A percentile compares a stretch with the other conserved stretches of the same genome.
These are phyloP conservation scores for Thereva nobilitata DNA, from an alignment of 2,888 invertebrate species.

Conservation along the genomic window DNA sequence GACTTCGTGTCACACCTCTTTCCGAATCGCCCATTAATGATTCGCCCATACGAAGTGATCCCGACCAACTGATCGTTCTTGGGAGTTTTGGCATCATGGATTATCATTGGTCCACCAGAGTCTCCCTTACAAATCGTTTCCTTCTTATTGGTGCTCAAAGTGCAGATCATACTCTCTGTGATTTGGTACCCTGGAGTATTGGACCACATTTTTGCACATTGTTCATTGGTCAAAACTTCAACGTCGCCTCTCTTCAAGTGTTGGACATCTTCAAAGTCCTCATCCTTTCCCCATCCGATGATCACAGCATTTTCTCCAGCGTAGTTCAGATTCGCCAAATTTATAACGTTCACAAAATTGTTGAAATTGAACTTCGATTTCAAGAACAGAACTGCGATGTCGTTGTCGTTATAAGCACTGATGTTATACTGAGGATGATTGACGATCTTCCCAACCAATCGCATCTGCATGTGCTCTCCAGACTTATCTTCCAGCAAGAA, in stretches of 20 bases:
- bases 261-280: slow-evolving; percentile 7
- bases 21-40: background rate
- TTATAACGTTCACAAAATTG: slow-evolving; percentile 2
- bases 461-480: slow-evolving; percentile 7
- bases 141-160: background rate
- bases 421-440: slow-evolving; percentile 17
- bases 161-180: slow-evolving; percentile 13
- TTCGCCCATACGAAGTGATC: slow-evolving; percentile 10
- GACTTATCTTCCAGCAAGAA: background rate
- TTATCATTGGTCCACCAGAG: slow-evolving; percentile 23
- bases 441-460: background rate
- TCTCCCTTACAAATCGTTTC: slow-evolving; percentile 23
- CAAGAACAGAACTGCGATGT: slow-evolving; percentile 15
- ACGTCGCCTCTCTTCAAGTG: slow-evolving; percentile 4
- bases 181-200: background rate
- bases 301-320: slow-evolving; percentile 10
- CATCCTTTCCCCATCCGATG: slow-evolving; percentile 23
- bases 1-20: slow-evolving; percentile 10
- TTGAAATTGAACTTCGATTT: slow-evolving; percentile 7
- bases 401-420: slow-evolving; percentile 18
- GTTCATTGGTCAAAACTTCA: background rate
- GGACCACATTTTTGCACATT: background rate
- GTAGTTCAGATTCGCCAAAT: background rate
- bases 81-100: slow-evolving; percentile 7
- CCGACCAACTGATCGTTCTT: slow-evolving; percentile 8